phyloP scores from a whole-genome alignment of 2,797 vertebrate species.

The Lutjanus campechanus region DNA sequence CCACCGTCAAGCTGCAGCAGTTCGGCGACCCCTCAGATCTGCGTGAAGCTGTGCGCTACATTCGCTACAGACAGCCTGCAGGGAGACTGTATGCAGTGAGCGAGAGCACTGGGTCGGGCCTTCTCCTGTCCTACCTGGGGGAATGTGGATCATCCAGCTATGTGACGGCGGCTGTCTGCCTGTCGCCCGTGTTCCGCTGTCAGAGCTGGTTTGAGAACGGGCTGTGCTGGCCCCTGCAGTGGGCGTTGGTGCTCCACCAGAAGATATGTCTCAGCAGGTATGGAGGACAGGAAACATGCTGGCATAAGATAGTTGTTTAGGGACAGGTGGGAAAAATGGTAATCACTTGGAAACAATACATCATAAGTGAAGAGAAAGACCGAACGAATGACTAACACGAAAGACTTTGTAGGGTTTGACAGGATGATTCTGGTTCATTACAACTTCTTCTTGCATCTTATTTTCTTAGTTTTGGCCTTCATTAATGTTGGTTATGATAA shows the following conservation, averaged over 20 bases:
- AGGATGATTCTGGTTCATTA: background rate
- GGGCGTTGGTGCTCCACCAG: constrained; percentile 86
- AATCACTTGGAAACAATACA: background rate
- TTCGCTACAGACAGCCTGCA: constrained; percentile 86
- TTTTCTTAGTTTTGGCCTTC: background rate
- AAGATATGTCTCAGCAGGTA: constrained; percentile 90
- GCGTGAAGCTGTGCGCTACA: constrained; percentile 88
- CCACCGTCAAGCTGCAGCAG: constrained; percentile 88
- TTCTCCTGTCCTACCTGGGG: constrained; percentile 90
- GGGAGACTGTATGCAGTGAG: constrained; percentile 87
- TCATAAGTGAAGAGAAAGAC: background rate
- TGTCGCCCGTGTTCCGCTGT: constrained; percentile 89
- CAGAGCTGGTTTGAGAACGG: constrained; percentile 90
- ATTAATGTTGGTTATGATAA: constrained; percentile 3
- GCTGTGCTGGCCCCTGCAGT: constrained; percentile 84
- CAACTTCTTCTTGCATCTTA: background rate
- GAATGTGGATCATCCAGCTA: constrained; percentile 92
- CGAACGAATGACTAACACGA: background rate
- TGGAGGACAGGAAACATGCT: background rate
- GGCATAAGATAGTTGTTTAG: background rate
- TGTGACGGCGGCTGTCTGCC: constrained; percentile 87
- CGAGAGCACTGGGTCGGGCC: constrained; percentile 89
- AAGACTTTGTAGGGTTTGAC: background rate
- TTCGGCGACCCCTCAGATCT: constrained; percentile 89
- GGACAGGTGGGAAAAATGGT: background rate